Conservation (phyloP, 64 coral and sea anemone species). For the Porites australiensis region DNA sequence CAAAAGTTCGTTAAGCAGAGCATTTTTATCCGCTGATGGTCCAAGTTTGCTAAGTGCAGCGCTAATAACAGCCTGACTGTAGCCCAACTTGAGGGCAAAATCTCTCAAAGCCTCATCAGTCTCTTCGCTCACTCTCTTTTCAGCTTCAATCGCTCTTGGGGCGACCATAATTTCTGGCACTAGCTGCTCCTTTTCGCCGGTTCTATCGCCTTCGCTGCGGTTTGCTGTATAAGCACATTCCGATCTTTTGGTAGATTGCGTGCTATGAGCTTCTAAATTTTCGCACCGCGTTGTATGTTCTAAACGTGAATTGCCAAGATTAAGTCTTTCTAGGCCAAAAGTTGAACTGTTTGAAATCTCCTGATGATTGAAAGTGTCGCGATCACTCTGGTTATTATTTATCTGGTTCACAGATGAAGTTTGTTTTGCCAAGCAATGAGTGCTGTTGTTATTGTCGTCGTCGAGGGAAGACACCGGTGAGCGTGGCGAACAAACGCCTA, state of each 20-base stretch:
- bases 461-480: not conserved
- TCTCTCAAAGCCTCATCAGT: slow-evolving; percentile 62
- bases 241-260: not conserved
- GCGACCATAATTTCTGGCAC: not conserved
- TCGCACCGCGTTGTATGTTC: not conserved
- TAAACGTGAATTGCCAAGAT: not conserved
- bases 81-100: slow-evolving; percentile 82
- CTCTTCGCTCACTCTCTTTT: not conserved
- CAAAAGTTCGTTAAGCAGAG: slow-evolving; percentile 76
- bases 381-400: not conserved
- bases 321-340: not conserved
- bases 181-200: no score
- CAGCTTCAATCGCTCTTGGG: not conserved
- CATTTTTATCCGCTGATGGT: slow-evolving; percentile 80
- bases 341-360: not conserved
- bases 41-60: slow-evolving; percentile 82
- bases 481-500: slow-evolving; percentile 10
- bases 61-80: slow-evolving; percentile 63
- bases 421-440: slow-evolving; percentile 8
- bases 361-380: not conserved
- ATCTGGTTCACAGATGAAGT: slow-evolving; percentile 13
- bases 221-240: slow-evolving; percentile 39
- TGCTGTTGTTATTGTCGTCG: slow-evolving; percentile 38
- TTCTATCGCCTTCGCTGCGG: no score
- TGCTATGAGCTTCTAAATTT: not conserved